phyloP scores from a whole-genome alignment of 2,113 vertebrate species.

The Baryphthengus martii region DNA sequence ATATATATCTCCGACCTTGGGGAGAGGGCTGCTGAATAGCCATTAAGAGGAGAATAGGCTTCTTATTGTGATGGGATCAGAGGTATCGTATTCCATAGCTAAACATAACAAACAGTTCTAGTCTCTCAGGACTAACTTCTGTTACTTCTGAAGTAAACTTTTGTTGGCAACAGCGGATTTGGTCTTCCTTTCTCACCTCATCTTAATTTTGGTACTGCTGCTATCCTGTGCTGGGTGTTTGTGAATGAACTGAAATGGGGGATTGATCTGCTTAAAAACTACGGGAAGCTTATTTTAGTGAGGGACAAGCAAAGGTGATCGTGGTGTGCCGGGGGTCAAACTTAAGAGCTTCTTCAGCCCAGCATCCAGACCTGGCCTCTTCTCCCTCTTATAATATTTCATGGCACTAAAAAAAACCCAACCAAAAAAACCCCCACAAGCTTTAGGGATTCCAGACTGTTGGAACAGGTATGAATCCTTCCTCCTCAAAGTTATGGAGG shows the following conservation, averaged over 20 bases:
- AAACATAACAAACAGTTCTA: background rate
- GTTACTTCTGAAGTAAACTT: background rate
- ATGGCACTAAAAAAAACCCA: accelerated
- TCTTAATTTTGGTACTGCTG: background rate
- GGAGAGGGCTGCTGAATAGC: background rate
- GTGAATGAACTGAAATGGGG: background rate
- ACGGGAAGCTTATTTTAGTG: background rate
- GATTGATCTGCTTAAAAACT: background rate
- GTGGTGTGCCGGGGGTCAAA: background rate
- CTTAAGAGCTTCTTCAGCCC: background rate
- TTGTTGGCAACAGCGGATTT: background rate
- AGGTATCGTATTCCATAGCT: background rate
- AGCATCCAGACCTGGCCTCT: background rate
- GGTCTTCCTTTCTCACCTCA: background rate
- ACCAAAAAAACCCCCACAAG: background rate
- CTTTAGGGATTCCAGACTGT: background rate
- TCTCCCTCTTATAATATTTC: background rate
- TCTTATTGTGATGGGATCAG: background rate
- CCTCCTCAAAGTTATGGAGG: background rate
- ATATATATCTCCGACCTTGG: background rate
- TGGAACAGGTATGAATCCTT: background rate
- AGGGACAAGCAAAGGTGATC: background rate
- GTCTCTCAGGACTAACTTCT: background rate
- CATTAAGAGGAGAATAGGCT: background rate
- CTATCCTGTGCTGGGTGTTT: background rate